These are phyloP conservation scores for Brachymystax lenok DNA, from an alignment of 2,797 vertebrate genomes.

Conservation along the genomic window DNA sequence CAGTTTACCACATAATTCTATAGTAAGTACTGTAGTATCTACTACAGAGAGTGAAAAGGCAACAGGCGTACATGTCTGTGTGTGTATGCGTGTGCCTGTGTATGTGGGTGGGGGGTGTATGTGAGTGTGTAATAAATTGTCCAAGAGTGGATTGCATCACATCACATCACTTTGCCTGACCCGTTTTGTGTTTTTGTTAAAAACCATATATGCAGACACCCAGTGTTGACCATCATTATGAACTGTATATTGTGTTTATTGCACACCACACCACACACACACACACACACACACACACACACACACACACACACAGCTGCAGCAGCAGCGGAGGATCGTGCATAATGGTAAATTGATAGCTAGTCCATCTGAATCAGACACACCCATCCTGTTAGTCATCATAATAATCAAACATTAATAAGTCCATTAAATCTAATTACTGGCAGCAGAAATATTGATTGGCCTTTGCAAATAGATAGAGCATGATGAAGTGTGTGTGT, in stretches of 20 bases:
- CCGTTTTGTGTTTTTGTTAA: background rate
- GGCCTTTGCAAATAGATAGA: constrained; percentile 28
- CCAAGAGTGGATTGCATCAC: background rate
- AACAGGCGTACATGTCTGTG: constrained; percentile 16
- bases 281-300: constrained; percentile 11
- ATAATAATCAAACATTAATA: constrained; percentile 37
- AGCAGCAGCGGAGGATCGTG: background rate
- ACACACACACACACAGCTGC: constrained; percentile 8
- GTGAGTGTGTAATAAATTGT: background rate
- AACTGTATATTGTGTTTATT: background rate
- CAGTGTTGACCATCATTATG: background rate
- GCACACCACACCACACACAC: background rate
- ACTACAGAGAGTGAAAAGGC: background rate
- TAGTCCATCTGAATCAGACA: constrained; percentile 15
- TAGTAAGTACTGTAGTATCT: too few relatives aligned
- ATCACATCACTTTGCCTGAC: background rate
- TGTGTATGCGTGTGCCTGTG: background rate
- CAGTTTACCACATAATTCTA: too few relatives aligned
- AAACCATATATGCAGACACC: background rate
- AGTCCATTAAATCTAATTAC: constrained; percentile 27
- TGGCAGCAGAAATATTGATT: constrained; percentile 30
- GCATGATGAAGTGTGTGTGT: background rate
- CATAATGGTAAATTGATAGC: constrained; percentile 17
- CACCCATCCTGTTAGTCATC: constrained; percentile 26
- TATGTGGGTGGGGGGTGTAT: background rate